Conservation (phyloP, 2,113 vertebrate genomes). For the Genyomyrus donnyi region DNA sequence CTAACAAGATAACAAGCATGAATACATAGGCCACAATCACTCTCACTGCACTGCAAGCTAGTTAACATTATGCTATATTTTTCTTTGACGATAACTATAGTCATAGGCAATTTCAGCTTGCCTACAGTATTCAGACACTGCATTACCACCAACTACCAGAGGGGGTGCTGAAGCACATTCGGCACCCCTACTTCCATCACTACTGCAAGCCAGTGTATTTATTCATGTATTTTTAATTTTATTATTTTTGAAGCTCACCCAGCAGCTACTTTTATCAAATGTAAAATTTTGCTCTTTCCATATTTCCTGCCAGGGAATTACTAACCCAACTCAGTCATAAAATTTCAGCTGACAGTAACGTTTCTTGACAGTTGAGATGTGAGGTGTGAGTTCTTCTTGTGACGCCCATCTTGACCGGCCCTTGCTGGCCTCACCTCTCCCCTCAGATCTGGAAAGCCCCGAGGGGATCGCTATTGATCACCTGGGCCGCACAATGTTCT, state of each 20-base stretch:
- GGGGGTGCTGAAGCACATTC: neutral
- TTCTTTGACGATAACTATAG: neutral
- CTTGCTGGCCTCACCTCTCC: slow-evolving; percentile 1
- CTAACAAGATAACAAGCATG: neutral
- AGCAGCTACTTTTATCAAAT: neutral
- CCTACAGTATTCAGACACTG: neutral
- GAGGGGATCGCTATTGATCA: slow-evolving; percentile 86
- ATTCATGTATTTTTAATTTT: neutral
- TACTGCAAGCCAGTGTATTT: neutral
- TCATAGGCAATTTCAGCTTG: neutral
- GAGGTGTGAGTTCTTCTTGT: neutral
- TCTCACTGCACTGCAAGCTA: neutral
- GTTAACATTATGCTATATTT: neutral
- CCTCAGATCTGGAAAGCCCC: slow-evolving; percentile 73
- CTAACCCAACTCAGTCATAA: neutral
- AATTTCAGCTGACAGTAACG: neutral
- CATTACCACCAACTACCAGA: neutral
- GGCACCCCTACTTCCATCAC: neutral
- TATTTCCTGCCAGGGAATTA: neutral
- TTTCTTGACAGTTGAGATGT: neutral
- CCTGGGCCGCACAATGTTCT: slow-evolving; percentile 79
- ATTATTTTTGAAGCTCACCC: neutral
- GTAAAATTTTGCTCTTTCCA: neutral
- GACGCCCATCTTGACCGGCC: neutral
- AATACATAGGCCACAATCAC: neutral